phyloP scores from a whole-genome alignment of 2,797 vertebrate genomes.

The Rhabdophis nuchalis region DNA sequence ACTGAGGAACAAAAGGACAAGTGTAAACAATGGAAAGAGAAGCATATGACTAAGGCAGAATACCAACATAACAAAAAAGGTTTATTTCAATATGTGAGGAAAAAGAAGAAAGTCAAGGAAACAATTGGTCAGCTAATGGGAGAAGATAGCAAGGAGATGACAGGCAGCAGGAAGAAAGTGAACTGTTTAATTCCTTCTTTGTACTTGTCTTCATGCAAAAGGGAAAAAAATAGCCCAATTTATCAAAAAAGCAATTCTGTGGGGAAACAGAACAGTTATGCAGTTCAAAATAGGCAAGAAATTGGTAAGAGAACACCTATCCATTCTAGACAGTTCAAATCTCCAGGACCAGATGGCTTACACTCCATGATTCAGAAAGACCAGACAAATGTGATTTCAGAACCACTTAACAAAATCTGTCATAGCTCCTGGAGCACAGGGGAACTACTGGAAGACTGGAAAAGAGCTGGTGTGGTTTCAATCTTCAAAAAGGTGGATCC shows the following conservation, averaged over 20 bases:
- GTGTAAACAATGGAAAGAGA: neutral
- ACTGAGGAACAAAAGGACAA: neutral
- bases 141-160: neutral
- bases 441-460: no score
- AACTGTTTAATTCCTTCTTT: neutral
- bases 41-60: neutral
- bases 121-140: neutral
- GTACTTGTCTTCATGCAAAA: neutral
- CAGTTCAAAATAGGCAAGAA: neutral
- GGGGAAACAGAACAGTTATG: neutral
- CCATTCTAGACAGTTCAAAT: no score
- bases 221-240: neutral
- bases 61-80: neutral
- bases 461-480: no score
- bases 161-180: neutral
- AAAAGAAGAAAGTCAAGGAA: neutral
- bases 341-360: no score
- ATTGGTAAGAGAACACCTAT: no score
- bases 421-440: no score
- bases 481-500: no score
- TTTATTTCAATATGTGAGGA: neutral
- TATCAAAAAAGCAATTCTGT: neutral
- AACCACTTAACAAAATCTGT: no score
- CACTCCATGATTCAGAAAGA: no score
- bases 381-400: no score